Percentiles rank a stretch among this genome's conserved stretches.
Evolutionary conservation across 2,113 vertebrate genomes (phyloP).

Genomic region (Lipophrys pholis): DNA sequence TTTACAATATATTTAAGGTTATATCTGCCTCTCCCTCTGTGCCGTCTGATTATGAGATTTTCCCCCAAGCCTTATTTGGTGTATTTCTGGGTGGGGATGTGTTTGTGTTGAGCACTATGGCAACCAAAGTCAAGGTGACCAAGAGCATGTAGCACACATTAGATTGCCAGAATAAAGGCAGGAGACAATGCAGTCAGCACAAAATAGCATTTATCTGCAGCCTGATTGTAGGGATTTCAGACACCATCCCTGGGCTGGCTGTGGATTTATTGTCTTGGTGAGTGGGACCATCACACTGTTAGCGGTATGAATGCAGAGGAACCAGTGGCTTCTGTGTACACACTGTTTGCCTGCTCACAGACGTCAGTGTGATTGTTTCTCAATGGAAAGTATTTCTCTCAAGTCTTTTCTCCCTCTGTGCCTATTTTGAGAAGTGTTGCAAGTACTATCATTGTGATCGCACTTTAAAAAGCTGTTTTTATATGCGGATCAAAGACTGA

Average conservation of each 20-base stretch:
- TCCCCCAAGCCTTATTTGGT: conserved; percentile 85
- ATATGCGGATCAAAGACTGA: conserved; percentile 20
- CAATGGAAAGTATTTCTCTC: conserved; percentile 3
- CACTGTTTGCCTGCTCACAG: conserved; percentile 36
- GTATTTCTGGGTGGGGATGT: conserved; percentile 87
- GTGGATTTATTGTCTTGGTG: conserved; percentile 83
- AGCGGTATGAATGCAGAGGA: conserved; percentile 36
- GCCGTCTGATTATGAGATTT: conserved; percentile 82
- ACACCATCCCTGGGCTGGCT: conserved; percentile 74
- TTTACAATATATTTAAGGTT: conserved; percentile 81
- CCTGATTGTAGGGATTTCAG: conserved; percentile 82
- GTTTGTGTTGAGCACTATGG: conserved; percentile 86
- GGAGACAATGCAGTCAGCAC: conserved; percentile 85
- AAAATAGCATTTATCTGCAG: conserved; percentile 81
- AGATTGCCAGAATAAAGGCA: conserved; percentile 84
- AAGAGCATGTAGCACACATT: conserved; percentile 87
- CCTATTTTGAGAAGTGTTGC: conserved; percentile 3
- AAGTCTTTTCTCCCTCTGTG: not conserved
- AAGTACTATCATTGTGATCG: not conserved
- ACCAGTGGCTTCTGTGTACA: conserved; percentile 22
- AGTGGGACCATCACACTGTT: conserved; percentile 73
- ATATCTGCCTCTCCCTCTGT: conserved; percentile 78
- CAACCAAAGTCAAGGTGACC: conserved; percentile 90
- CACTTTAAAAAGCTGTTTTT: conserved; percentile 25
- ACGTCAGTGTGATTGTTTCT: conserved; percentile 21